Evolutionary conservation across 2,113 vertebrate genomes (phyloP).

Genomic region (Ictalurus punctatus): DNA sequence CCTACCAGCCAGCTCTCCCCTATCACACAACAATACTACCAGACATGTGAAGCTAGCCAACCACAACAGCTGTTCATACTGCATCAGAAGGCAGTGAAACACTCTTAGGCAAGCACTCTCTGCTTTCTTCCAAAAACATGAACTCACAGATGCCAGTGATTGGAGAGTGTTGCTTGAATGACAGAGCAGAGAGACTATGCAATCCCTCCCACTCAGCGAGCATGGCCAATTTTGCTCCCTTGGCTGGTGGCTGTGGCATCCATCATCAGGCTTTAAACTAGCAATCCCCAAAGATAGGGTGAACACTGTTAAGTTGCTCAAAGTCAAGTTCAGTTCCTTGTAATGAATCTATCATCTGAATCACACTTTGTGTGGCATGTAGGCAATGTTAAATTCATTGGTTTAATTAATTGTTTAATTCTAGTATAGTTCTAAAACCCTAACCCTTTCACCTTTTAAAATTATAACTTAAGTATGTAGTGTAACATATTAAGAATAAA

Average conservation of each 20-base stretch:
- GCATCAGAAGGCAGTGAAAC: not conserved
- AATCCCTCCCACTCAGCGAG: not conserved
- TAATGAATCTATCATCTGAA: not conserved
- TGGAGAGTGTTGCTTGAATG: not conserved
- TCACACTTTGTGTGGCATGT: too few relatives aligned
- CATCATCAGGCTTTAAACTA: too few relatives aligned
- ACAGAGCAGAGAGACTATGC: not conserved
- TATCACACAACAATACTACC: not conserved
- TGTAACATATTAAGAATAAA: too few relatives aligned
- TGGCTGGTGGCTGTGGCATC: not conserved
- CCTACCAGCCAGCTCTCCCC: not conserved
- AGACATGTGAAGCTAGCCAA: not conserved
- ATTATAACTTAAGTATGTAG: too few relatives aligned
- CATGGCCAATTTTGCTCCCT: not conserved
- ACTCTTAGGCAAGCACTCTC: not conserved
- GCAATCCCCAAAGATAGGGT: too few relatives aligned
- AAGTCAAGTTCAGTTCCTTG: not conserved
- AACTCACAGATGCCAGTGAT: not conserved
- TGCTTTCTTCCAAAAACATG: not conserved
- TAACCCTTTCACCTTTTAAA: too few relatives aligned
- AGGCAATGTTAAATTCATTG: not conserved
- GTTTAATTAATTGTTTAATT: too few relatives aligned
- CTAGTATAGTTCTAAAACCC: too few relatives aligned
- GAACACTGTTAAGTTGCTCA: too few relatives aligned
- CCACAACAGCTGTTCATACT: not conserved